These are phyloP conservation scores for Pterobdella sp. DNA, from an alignment of 2,888 invertebrate genomes.

Conservation along the genomic window DNA sequence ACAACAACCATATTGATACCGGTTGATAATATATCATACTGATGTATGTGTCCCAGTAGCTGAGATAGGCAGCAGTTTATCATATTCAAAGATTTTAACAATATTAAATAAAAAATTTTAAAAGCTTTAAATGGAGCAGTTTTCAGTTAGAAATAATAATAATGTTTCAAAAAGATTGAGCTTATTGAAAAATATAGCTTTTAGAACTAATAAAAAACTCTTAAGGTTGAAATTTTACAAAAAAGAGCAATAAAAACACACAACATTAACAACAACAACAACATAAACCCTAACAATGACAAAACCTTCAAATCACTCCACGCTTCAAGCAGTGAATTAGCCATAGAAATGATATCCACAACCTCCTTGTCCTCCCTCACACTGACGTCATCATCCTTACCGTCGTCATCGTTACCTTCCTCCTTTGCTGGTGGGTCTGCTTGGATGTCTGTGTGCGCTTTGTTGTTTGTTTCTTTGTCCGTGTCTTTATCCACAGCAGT, in stretches of 20 bases:
- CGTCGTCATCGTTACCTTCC: not conserved
- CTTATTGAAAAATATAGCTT: no score
- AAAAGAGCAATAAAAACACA: not conserved
- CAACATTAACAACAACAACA: no score
- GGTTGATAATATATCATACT: no score
- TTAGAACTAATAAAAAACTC: not conserved
- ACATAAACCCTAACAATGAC: slow-evolving; percentile 1
- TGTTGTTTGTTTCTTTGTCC: not conserved
- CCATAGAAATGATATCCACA: slow-evolving; percentile 42
- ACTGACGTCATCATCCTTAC: not conserved
- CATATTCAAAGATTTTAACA: no score
- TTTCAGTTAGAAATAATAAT: no score
- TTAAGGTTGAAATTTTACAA: not conserved
- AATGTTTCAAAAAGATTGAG: no score
- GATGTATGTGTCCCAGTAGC: no score
- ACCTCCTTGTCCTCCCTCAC: not conserved
- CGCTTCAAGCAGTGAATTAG: slow-evolving; percentile 59
- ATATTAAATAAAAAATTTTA: no score
- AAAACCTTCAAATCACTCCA: slow-evolving; percentile 62
- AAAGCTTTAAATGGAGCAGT: no score
- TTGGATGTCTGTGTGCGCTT: not conserved
- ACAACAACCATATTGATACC: no score
- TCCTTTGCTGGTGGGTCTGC: not conserved
- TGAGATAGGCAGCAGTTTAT: no score
- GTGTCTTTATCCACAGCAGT: not conserved